These are phyloP conservation scores for Capricornis sumatraensis DNA, from an alignment of 2,113 vertebrate genomes.

Conservation along the genomic window DNA sequence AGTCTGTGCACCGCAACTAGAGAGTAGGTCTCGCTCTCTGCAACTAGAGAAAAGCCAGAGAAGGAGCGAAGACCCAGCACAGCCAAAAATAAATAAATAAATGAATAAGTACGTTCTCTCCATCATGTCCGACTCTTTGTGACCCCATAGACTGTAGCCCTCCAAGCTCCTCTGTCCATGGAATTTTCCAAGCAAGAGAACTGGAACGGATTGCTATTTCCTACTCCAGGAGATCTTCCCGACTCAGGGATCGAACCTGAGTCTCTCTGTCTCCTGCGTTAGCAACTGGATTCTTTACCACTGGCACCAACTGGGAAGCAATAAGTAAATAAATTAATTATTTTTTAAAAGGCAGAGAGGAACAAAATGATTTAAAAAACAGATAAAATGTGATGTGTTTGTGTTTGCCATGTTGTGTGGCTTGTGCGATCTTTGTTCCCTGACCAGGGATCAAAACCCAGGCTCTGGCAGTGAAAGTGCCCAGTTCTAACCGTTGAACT, in stretches of 20 bases:
- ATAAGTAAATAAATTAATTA: neutral
- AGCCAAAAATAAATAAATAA: neutral
- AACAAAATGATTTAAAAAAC: neutral
- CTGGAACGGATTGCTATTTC: neutral
- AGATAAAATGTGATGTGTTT: neutral
- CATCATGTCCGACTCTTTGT: neutral
- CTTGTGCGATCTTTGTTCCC: neutral
- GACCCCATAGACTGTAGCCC: neutral
- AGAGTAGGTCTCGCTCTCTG: neutral
- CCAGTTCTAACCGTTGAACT: neutral
- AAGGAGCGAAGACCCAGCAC: neutral
- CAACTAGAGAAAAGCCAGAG: neutral
- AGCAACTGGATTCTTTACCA: neutral
- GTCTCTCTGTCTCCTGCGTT: neutral
- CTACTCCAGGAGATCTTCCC: neutral
- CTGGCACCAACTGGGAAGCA: neutral
- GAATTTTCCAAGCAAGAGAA: neutral
- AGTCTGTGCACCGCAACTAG: fast-evolving
- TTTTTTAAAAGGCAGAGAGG: neutral
- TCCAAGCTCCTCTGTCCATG: neutral
- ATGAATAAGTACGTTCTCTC: neutral
- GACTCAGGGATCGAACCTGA: neutral
- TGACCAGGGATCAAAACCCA: neutral
- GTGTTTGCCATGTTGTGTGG: neutral
- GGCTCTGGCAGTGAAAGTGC: neutral